A percentile compares a stretch with the other conserved stretches of the same genome.
phyloP scores from a whole-genome alignment of 2,888 invertebrate genomes.

The Eupithecia dodoneata region DNA sequence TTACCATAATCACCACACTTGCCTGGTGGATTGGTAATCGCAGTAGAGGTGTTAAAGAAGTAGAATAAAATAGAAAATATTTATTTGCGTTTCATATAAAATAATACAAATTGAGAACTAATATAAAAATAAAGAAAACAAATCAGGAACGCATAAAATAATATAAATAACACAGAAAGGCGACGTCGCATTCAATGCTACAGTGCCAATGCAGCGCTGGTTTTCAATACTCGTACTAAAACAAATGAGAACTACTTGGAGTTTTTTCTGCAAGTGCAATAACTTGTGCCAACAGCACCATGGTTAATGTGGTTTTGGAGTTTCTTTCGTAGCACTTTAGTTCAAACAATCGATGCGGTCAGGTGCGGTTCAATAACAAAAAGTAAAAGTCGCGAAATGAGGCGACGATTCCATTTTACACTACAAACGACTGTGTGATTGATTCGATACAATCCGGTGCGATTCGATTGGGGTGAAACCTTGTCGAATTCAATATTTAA shows the following conservation, averaged over 20 bases:
- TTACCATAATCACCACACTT: no score
- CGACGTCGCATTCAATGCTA: no score
- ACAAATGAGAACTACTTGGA: background rate
- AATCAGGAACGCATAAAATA: no score
- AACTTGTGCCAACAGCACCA: background rate
- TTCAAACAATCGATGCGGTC: background rate
- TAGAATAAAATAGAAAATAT: no score
- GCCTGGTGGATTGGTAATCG: no score
- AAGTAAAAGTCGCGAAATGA: background rate
- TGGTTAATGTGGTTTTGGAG: background rate
- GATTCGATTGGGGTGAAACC: background rate
- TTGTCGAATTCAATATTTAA: background rate
- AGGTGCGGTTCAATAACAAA: conserved; percentile 3
- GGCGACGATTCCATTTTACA: background rate
- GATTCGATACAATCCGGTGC: background rate
- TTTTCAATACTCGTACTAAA: background rate
- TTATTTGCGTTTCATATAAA: no score
- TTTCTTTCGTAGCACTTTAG: background rate
- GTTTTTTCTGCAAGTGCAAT: background rate
- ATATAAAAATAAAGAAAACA: no score
- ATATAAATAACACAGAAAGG: no score
- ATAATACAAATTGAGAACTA: no score
- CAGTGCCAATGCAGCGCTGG: no score
- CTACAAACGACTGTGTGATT: background rate
- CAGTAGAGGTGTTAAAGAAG: no score